A percentile compares a stretch with the other conserved stretches of the same genome.
These are phyloP conservation scores for Tamias sibiricus DNA, from an alignment of 2,113 vertebrate species.

Conservation along the genomic window DNA sequence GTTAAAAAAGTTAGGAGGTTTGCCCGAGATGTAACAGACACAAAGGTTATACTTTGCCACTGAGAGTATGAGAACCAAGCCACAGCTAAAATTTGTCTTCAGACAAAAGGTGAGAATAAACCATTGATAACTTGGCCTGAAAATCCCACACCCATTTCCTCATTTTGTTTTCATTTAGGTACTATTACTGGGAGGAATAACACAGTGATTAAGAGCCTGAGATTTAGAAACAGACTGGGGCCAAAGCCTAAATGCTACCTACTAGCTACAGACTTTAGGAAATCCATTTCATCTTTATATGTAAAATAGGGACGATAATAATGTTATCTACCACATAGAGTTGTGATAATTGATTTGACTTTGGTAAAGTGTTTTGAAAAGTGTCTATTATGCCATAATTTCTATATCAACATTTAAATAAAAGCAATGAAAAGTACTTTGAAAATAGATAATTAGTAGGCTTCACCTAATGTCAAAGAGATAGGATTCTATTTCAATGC, in stretches of 20 bases:
- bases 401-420: conserved; percentile 4
- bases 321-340: background rate
- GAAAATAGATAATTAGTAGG: conserved; percentile 23
- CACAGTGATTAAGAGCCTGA: background rate
- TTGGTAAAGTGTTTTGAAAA: background rate
- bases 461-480: background rate
- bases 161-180: conserved; percentile 19
- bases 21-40: background rate
- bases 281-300: conserved; percentile 19
- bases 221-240: background rate
- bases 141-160: background rate
- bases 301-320: conserved; percentile 11
- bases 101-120: background rate
- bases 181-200: background rate
- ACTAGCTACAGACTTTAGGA: background rate
- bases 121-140: background rate
- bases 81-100: conserved; percentile 3
- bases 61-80: background rate
- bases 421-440: background rate
- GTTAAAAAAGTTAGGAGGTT: background rate
- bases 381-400: background rate
- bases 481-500: background rate
- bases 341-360: conserved; percentile 4
- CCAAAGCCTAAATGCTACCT: background rate
- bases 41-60: background rate